Conservation (phyloP, 2,888 invertebrate species). For the Scaeva pyrastri region DNA sequence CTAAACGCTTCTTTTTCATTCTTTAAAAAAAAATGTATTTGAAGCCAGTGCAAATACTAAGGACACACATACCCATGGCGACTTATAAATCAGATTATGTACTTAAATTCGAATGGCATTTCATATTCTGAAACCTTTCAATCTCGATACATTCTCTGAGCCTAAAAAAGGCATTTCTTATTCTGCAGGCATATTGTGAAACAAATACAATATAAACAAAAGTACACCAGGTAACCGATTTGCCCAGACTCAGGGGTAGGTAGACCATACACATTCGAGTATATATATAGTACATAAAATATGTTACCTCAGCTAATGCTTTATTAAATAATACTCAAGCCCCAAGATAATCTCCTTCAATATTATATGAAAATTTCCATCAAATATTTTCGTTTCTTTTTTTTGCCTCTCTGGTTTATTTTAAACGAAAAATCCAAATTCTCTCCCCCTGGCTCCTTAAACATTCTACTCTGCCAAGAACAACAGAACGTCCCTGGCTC, state of each 20-base stretch:
- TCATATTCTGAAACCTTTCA: too few species aligned
- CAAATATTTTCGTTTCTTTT: neutral
- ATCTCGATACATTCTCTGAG: too few species aligned
- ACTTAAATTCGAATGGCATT: too few species aligned
- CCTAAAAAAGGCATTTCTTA: too few species aligned
- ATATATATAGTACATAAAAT: slow-evolving; percentile 2
- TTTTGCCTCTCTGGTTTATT: neutral
- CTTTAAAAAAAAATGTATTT: too few species aligned
- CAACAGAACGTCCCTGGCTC: slow-evolving; percentile 1
- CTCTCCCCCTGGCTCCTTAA: neutral
- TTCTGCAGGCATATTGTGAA: neutral
- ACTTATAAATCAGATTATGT: too few species aligned
- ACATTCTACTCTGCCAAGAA: neutral
- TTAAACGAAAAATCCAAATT: neutral
- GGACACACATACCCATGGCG: too few species aligned
- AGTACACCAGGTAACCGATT: neutral
- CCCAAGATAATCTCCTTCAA: neutral
- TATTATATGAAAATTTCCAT: neutral
- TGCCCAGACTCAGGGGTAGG: neutral
- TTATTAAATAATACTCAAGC: neutral
- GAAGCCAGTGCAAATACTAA: too few species aligned
- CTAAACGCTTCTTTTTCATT: too few species aligned
- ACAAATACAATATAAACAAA: neutral
- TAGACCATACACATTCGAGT: too few species aligned
- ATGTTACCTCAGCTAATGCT: neutral